Conservation (phyloP, 2,113 vertebrate species). For the Phasianus colchicus region DNA sequence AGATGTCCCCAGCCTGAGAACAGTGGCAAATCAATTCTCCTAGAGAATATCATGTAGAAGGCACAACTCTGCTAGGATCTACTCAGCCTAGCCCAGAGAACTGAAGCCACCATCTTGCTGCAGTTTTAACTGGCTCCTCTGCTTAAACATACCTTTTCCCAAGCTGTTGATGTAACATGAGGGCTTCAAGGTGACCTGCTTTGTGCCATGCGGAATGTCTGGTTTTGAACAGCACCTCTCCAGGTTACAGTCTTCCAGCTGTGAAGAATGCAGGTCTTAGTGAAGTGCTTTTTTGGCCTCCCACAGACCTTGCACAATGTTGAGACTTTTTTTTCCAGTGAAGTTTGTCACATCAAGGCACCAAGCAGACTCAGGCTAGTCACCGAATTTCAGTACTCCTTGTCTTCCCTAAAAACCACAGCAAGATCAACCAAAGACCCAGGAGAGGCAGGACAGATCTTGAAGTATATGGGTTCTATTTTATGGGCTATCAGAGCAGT, state of each 20-base stretch:
- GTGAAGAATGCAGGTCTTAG: background rate
- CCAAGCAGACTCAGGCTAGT: accelerated
- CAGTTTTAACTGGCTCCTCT: background rate
- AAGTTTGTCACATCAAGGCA: background rate
- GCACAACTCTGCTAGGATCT: background rate
- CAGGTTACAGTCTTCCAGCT: background rate
- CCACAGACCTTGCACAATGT: background rate
- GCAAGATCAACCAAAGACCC: background rate
- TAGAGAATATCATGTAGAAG: background rate
- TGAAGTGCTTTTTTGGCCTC: background rate
- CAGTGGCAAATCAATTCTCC: background rate
- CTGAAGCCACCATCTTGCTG: background rate
- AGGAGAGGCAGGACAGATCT: background rate
- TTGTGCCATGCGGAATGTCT: background rate
- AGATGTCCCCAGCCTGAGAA: background rate
- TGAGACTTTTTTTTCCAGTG: background rate
- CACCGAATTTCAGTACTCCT: background rate
- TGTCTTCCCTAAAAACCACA: background rate
- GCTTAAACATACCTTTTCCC: background rate
- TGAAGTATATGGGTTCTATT: constrained; percentile 35
- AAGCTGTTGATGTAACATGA: background rate
- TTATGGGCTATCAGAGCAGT: background rate
- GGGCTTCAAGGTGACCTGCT: background rate
- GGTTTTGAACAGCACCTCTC: background rate
- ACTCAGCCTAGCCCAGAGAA: background rate